Conservation (phyloP, 2,797 vertebrate species). For the Zalophus californianus region DNA sequence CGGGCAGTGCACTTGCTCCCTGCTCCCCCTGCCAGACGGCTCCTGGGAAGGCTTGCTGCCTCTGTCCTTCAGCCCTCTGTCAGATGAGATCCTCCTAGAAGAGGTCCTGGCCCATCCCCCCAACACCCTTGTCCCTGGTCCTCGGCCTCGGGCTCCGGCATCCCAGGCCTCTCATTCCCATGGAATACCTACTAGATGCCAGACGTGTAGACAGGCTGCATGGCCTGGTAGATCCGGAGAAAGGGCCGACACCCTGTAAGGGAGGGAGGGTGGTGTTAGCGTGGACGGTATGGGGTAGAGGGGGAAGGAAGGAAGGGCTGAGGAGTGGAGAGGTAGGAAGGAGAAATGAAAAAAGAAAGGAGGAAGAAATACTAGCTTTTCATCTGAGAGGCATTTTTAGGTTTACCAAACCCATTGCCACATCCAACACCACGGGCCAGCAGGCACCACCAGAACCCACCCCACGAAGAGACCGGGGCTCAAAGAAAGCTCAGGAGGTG, state of each 20-base stretch:
- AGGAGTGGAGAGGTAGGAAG: not conserved
- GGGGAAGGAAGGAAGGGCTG: not conserved
- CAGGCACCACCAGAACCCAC: not conserved
- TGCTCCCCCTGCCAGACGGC: not conserved
- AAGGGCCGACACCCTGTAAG: slow-evolving; percentile 96
- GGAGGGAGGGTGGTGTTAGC: slow-evolving; percentile 1
- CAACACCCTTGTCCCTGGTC: not conserved
- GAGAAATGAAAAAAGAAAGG: not conserved
- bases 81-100: not conserved
- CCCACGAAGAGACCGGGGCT: not conserved
- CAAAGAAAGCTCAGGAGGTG: not conserved
- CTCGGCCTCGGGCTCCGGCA: not conserved
- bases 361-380: not conserved
- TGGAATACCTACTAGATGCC: slow-evolving; percentile 96
- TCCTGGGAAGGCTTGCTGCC: not conserved
- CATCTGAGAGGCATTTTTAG: not conserved
- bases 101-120: not conserved
- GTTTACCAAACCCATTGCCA: not conserved
- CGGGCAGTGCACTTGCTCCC: fast-evolving
- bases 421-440: not conserved
- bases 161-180: not conserved
- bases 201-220: slow-evolving; percentile 99
- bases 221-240: slow-evolving; percentile 99
- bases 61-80: not conserved
- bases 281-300: not conserved